These are phyloP conservation scores for Yoshiicerus persimilis DNA, from an alignment of 1,140 invertebrate species.

Conservation along the genomic window DNA sequence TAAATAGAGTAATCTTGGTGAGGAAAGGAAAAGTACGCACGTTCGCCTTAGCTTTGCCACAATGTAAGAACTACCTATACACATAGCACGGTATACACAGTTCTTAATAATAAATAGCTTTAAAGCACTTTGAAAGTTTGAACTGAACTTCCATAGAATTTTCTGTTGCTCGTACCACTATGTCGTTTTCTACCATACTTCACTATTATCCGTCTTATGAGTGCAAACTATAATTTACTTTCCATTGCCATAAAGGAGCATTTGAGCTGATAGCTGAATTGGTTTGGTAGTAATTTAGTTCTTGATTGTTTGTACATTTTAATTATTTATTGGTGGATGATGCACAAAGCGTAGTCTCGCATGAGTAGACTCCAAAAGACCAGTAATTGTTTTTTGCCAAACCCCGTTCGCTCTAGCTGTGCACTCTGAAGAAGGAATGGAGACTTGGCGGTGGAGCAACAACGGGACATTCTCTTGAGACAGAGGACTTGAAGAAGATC, in stretches of 20 bases:
- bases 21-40: too few relatives aligned
- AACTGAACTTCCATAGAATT: too few relatives aligned
- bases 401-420: slow-evolving; percentile 62
- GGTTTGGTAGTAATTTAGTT: background rate
- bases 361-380: slow-evolving; percentile 16
- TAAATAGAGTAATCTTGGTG: too few relatives aligned
- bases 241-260: background rate
- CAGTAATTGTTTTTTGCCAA: slow-evolving; percentile 22
- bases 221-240: background rate
- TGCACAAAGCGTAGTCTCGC: slow-evolving; percentile 7
- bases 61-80: too few relatives aligned
- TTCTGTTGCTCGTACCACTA: too few relatives aligned
- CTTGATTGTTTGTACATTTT: background rate
- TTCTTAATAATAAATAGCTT: too few relatives aligned
- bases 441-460: slow-evolving; percentile 54
- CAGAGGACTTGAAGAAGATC: slow-evolving; percentile 79
- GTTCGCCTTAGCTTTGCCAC: too few relatives aligned
- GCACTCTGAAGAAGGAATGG: slow-evolving; percentile 77
- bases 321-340: background rate
- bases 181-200: too few relatives aligned
- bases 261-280: background rate
- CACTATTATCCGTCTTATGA: background rate
- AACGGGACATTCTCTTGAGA: slow-evolving; percentile 57
- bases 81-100: too few relatives aligned
- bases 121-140: too few relatives aligned